Conservation (phyloP, 2,113 vertebrate genomes). For the Nycticorax nycticorax region DNA sequence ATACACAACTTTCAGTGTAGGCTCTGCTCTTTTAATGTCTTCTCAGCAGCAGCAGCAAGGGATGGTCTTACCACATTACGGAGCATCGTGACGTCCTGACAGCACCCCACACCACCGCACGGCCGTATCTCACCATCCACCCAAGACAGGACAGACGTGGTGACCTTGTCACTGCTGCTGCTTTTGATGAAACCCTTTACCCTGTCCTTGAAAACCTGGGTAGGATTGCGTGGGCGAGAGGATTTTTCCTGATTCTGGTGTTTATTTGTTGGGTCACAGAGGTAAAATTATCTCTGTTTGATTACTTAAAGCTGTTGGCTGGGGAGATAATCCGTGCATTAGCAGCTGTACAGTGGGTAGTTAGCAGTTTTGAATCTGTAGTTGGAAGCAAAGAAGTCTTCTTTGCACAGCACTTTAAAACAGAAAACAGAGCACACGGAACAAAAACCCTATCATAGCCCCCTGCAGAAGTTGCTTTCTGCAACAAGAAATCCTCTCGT, state of each 20-base stretch:
- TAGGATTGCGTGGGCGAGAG: neutral
- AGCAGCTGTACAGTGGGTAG: conserved; percentile 31
- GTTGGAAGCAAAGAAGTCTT: neutral
- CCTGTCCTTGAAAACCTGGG: conserved; percentile 6
- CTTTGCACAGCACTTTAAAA: neutral
- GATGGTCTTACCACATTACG: neutral
- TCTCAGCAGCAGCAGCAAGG: neutral
- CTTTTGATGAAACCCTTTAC: neutral
- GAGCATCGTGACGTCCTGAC: neutral
- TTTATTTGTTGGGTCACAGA: conserved; percentile 44
- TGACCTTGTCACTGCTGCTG: neutral
- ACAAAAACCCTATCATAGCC: neutral
- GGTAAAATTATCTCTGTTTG: conserved; percentile 59
- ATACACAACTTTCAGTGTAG: neutral
- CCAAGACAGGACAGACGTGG: neutral
- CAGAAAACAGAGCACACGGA: neutral
- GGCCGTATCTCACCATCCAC: neutral
- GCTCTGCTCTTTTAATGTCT: neutral
- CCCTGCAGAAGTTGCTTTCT: neutral
- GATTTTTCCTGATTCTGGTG: conserved; percentile 21
- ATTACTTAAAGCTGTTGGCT: conserved; percentile 63
- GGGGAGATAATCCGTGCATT: conserved; percentile 47
- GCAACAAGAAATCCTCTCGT: neutral
- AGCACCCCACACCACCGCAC: neutral
- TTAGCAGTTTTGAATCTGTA: neutral